These are phyloP conservation scores for Drusus annulatus DNA, from an alignment of 1,140 invertebrate genomes.

Conservation along the genomic window DNA sequence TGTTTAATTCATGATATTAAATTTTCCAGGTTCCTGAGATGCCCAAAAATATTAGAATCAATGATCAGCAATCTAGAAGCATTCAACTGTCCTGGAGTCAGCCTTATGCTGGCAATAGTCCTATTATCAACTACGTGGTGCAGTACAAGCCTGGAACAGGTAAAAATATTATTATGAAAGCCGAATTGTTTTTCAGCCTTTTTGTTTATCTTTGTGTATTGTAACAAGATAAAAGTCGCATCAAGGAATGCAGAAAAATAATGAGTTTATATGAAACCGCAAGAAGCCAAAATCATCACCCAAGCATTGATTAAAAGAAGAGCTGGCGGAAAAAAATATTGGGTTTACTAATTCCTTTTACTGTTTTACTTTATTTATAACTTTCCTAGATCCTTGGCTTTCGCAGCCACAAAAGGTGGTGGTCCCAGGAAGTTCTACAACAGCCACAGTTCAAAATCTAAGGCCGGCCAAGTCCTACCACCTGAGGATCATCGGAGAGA, in stretches of 20 bases:
- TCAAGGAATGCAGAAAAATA: too few relatives aligned
- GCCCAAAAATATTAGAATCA: conserved; percentile 87
- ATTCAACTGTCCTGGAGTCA: conserved; percentile 89
- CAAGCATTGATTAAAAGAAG: too few relatives aligned
- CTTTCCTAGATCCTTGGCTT: conserved; percentile 77
- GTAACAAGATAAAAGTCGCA: too few relatives aligned
- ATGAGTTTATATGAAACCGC: too few relatives aligned
- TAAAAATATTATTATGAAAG: conserved; percentile 64
- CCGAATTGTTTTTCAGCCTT: too few relatives aligned
- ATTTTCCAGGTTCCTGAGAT: conserved; percentile 84
- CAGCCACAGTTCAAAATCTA: conserved; percentile 84
- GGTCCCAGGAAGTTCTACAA: conserved; percentile 84
- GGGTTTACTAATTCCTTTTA: too few relatives aligned
- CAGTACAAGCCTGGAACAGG: conserved; percentile 89
- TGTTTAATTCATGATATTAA: too few relatives aligned
- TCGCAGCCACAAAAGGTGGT: conserved; percentile 84
- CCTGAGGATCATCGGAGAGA: conserved; percentile 90
- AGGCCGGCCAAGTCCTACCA: conserved; percentile 92
- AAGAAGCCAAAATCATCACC: too few relatives aligned
- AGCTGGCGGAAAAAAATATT: too few relatives aligned
- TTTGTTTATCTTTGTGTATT: too few relatives aligned
- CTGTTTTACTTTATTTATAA: too few relatives aligned
- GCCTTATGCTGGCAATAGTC: conserved; percentile 90
- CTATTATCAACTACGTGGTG: conserved; percentile 88
- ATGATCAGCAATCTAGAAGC: conserved; percentile 83